Evolutionary conservation across 2,888 invertebrate genomes (phyloP).

Genomic region (Fragum sueziense): DNA sequence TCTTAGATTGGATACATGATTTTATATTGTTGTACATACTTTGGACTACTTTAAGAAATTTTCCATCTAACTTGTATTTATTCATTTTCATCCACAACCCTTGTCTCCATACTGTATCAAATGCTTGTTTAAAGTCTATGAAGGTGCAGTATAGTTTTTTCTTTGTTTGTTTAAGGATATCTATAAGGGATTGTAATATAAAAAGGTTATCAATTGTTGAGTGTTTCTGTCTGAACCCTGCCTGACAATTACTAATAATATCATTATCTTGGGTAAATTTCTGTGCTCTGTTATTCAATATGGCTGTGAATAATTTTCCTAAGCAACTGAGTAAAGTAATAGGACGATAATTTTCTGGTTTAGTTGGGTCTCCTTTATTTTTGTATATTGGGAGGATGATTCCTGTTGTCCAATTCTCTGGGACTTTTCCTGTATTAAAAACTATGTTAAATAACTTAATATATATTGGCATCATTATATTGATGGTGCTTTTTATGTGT

Average conservation of each 20-base stretch:
- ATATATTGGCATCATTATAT: neutral
- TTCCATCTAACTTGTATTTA: constrained; percentile 23
- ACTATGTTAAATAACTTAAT: neutral
- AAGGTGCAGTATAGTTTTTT: neutral
- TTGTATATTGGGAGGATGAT: neutral
- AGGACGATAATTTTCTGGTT: neutral
- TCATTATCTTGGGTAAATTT: constrained; percentile 27
- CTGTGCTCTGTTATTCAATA: constrained; percentile 37
- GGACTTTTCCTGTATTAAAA: neutral
- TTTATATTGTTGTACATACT: constrained; percentile 20
- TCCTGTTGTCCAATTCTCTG: neutral
- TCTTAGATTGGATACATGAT: neutral
- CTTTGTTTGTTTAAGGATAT: neutral
- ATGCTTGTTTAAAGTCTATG: constrained; percentile 7
- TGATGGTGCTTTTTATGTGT: neutral
- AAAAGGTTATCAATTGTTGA: constrained; percentile 19
- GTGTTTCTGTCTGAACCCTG: constrained; percentile 43
- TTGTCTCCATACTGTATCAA: constrained; percentile 15
- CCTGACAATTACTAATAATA: constrained; percentile 42
- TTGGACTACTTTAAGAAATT: constrained; percentile 13
- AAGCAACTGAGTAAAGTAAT: neutral
- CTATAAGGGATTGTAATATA: constrained; percentile 6
- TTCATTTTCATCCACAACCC: constrained; percentile 14
- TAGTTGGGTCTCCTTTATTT: neutral
- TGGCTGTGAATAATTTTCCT: constrained; percentile 42